Conservation (phyloP, 2,797 vertebrate species). For the Lacerta bilineata region DNA sequence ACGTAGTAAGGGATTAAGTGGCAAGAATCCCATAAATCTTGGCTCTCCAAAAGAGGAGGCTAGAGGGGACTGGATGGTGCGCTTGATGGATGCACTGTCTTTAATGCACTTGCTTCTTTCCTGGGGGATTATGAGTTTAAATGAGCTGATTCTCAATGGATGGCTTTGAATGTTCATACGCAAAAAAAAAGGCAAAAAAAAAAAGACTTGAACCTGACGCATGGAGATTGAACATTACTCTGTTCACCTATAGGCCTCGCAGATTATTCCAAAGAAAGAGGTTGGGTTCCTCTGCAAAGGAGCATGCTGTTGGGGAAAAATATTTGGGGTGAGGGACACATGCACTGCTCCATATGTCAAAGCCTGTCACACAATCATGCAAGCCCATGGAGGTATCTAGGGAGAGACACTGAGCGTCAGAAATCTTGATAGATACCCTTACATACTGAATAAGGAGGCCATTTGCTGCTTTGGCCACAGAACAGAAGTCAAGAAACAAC, state of each 20-base stretch:
- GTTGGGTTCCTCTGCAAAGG: neutral
- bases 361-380: neutral
- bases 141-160: slow-evolving; percentile 59
- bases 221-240: slow-evolving; percentile 22
- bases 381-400: neutral
- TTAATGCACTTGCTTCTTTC: slow-evolving; percentile 63
- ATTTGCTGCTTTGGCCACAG: neutral
- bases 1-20: slow-evolving; percentile 67
- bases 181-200: slow-evolving; percentile 5
- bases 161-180: slow-evolving; percentile 64
- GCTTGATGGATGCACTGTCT: slow-evolving; percentile 61
- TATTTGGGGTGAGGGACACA: neutral
- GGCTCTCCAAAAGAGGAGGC: slow-evolving; percentile 65
- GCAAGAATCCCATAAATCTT: slow-evolving; percentile 64
- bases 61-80: slow-evolving; percentile 56
- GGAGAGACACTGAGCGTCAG: neutral
- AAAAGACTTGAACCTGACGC: slow-evolving; percentile 40
- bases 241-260: neutral
- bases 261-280: neutral
- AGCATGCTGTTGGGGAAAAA: neutral
- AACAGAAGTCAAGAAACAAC: neutral
- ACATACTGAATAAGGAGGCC: neutral
- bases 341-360: neutral
- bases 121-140: slow-evolving; percentile 62
- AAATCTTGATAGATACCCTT: neutral